These are phyloP conservation scores for Atherinomorus stipes DNA, from an alignment of 2,113 vertebrate species.

Conservation along the genomic window DNA sequence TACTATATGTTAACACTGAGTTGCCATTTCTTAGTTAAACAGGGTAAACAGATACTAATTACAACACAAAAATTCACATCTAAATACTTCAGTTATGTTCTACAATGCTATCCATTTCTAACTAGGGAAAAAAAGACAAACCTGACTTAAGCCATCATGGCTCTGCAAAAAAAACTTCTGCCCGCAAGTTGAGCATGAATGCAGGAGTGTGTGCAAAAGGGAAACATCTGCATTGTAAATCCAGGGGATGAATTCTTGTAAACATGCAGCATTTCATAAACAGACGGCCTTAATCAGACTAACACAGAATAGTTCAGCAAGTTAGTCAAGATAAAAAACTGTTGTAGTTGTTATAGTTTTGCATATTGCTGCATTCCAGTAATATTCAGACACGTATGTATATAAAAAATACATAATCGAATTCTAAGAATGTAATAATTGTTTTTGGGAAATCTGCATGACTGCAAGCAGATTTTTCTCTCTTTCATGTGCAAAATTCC, in stretches of 20 bases:
- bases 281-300: neutral
- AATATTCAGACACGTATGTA: too few relatives aligned
- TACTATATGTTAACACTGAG: neutral
- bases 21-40: too few relatives aligned
- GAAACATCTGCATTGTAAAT: neutral
- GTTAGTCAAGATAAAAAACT: neutral
- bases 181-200: neutral
- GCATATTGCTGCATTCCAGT: neutral
- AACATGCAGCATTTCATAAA: neutral
- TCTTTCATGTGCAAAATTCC: neutral
- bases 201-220: slow-evolving; percentile 7
- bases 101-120: neutral
- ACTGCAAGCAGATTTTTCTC: neutral
- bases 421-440: too few relatives aligned
- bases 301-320: neutral
- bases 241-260: neutral
- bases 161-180: neutral
- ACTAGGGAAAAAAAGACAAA: neutral
- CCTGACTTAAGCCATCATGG: neutral
- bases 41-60: too few relatives aligned
- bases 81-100: neutral
- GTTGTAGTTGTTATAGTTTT: neutral
- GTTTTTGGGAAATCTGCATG: too few relatives aligned
- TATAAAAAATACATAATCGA: too few relatives aligned
- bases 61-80: neutral